Conservation (phyloP, 2,888 invertebrate species). For the Pristionchus arcanus region DNA sequence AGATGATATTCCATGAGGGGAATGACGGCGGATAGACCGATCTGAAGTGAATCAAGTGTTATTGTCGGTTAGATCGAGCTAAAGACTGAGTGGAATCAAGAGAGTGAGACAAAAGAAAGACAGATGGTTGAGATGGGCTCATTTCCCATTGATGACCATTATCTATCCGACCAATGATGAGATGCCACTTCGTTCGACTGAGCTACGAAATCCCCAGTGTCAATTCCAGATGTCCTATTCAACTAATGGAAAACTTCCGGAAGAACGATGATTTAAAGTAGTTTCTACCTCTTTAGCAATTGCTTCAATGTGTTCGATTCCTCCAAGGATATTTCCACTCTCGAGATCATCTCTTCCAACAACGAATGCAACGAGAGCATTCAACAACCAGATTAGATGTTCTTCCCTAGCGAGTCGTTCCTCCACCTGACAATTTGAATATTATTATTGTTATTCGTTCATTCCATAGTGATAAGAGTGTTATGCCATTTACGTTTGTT, state of each 20-base stretch:
- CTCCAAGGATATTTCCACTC: neutral
- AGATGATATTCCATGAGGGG: constrained; percentile 76
- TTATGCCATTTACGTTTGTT: no score
- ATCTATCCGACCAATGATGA: neutral
- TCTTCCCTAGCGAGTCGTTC: constrained; percentile 76
- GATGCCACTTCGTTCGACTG: neutral
- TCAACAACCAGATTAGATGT: constrained; percentile 78
- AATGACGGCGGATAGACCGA: constrained; percentile 65
- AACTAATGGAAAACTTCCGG: no score
- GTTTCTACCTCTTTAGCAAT: neutral
- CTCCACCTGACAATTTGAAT: constrained; percentile 65
- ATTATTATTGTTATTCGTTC: neutral
- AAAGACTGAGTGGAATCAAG: neutral
- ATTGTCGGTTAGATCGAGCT: neutral
- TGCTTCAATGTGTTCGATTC: neutral
- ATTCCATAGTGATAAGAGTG: no score
- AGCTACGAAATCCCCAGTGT: constrained; percentile 37
- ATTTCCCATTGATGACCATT: neutral
- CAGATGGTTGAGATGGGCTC: neutral
- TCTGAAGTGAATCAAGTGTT: constrained; percentile 32
- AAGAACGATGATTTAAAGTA: neutral
- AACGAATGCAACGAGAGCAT: constrained; percentile 73
- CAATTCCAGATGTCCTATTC: no score
- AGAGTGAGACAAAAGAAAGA: neutral
- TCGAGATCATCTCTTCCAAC: constrained; percentile 56